Conservation (phyloP, 2,113 vertebrate species). For the Trematomus loennbergii region DNA sequence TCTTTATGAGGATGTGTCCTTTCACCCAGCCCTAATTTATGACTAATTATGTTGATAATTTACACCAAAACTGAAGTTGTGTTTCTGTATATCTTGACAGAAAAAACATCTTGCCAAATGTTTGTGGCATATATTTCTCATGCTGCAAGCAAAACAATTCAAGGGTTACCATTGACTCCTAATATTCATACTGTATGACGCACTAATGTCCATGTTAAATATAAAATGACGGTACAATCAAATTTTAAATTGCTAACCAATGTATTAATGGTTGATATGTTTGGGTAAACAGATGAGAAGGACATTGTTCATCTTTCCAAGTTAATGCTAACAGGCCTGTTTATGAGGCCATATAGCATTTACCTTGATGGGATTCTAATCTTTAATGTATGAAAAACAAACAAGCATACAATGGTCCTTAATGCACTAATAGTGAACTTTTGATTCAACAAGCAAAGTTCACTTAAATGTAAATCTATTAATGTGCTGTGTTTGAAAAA, state of each 20-base stretch:
- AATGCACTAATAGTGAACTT: conserved; percentile 78
- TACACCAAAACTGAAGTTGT: conserved; percentile 46
- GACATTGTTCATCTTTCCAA: conserved; percentile 48
- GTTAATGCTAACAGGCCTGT: conserved; percentile 55
- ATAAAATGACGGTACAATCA: conserved; percentile 77
- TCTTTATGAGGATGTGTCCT: conserved; percentile 31
- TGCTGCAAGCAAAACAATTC: conserved; percentile 41
- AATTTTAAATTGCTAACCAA: conserved; percentile 55
- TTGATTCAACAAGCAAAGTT: conserved; percentile 60
- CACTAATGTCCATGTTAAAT: conserved; percentile 43
- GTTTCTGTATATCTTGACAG: conserved; percentile 66
- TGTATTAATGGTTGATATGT: conserved; percentile 52
- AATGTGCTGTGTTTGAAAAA: conserved; percentile 59
- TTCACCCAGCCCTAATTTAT: conserved; percentile 48
- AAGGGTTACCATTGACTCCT: conserved; percentile 36
- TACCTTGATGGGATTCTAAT: conserved; percentile 42
- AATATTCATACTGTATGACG: conserved; percentile 45
- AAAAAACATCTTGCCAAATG: conserved; percentile 61
- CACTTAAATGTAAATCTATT: conserved; percentile 67
- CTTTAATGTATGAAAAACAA: conserved; percentile 55
- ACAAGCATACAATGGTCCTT: conserved; percentile 46
- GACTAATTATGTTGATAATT: conserved; percentile 39
- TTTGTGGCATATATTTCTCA: conserved; percentile 55
- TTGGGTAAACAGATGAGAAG: conserved; percentile 53
- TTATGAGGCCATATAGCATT: conserved; percentile 52